Conservation (phyloP, 2,113 vertebrate species). For the Galbula dea region DNA sequence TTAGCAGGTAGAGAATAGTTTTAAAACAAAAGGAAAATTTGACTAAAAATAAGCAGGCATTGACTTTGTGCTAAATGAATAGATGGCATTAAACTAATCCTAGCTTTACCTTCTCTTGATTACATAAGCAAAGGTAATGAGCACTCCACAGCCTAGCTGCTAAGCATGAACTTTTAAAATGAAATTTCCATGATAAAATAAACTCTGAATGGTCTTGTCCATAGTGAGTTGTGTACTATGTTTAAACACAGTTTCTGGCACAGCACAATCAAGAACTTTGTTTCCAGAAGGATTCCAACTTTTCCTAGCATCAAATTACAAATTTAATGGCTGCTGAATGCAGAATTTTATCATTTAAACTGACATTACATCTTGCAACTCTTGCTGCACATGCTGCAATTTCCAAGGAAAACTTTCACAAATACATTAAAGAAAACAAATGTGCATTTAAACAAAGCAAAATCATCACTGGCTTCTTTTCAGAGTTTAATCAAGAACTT, state of each 20-base stretch:
- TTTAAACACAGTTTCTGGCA: constrained; percentile 13
- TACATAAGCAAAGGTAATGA: constrained; percentile 5
- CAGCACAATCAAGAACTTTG: not conserved
- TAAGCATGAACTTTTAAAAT: constrained; percentile 25
- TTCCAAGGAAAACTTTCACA: constrained; percentile 21
- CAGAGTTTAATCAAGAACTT: not conserved
- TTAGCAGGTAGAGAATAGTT: not conserved
- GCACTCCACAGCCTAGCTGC: not conserved
- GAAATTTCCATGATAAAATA: constrained; percentile 37
- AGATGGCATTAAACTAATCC: not conserved
- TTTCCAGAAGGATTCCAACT: not conserved
- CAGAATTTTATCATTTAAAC: not conserved
- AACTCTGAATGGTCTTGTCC: not conserved
- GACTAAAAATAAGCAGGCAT: not conserved
- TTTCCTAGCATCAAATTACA: not conserved
- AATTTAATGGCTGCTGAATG: not conserved
- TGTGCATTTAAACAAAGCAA: not conserved
- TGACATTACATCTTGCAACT: not conserved
- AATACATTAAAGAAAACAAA: not conserved
- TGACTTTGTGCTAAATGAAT: not conserved
- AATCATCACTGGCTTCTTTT: not conserved
- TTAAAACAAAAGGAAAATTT: not conserved
- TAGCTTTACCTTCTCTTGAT: not conserved
- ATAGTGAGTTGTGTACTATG: not conserved
- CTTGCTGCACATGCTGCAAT: not conserved